Conservation (phyloP, 2,888 invertebrate species). For the Synergus umbraculus region DNA sequence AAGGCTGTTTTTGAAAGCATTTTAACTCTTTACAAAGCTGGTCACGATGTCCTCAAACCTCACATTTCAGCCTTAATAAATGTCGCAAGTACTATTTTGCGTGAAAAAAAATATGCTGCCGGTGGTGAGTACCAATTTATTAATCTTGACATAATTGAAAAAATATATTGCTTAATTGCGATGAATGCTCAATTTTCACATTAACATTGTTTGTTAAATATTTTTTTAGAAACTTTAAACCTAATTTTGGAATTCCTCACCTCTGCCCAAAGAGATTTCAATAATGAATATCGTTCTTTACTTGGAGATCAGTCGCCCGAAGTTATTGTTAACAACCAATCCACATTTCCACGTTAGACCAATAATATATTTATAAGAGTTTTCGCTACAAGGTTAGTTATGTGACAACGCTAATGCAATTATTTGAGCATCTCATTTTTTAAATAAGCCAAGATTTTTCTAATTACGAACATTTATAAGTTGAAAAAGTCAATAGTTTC, state of each 20-base stretch:
- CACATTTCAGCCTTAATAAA: constrained; percentile 80
- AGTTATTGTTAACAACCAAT: constrained; percentile 70
- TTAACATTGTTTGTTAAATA: constrained; percentile 44
- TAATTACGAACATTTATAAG: background rate
- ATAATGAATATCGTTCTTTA: constrained; percentile 79
- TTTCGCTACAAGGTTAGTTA: background rate
- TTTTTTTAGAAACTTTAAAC: constrained; percentile 77
- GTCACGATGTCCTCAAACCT: constrained; percentile 79
- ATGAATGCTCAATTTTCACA: background rate
- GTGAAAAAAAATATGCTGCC: constrained; percentile 80
- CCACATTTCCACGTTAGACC: constrained; percentile 55
- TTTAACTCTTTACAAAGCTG: constrained; percentile 81
- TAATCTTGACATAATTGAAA: background rate
- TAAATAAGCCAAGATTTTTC: constrained; percentile 26
- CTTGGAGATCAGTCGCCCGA: constrained; percentile 76
- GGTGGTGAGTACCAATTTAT: constrained; percentile 75
- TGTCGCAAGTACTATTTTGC: constrained; percentile 79
- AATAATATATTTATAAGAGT: constrained; percentile 11
- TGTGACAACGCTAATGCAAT: constrained; percentile 3
- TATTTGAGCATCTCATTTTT: constrained; percentile 7
- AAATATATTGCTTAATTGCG: background rate
- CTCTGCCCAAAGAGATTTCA: constrained; percentile 80
- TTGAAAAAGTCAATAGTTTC: background rate
- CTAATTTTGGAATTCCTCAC: constrained; percentile 79
- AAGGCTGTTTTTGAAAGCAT: constrained; percentile 84